Percentiles rank a stretch among this genome's conserved stretches.
Conservation (phyloP, 1,140 invertebrate species). For the Hylaeus anthracinus region DNA sequence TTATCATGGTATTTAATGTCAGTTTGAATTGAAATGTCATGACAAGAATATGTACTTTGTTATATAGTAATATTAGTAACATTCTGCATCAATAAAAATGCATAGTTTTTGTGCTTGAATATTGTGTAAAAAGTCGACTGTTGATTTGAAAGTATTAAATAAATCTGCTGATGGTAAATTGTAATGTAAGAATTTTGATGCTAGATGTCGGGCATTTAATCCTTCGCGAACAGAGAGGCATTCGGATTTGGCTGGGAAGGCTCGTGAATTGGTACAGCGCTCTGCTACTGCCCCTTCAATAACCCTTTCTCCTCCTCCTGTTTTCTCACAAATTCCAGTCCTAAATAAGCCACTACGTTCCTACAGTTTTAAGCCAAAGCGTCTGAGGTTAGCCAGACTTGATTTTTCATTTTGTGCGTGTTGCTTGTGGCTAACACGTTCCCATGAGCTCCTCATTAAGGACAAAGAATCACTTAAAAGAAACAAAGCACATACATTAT, state of each 20-base stretch:
- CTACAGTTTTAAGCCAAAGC: constrained; percentile 80
- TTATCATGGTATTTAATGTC: constrained; percentile 16
- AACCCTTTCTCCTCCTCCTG: constrained; percentile 65
- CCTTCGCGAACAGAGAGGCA: constrained; percentile 75
- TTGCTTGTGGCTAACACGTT: constrained; percentile 65
- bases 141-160: constrained; percentile 13
- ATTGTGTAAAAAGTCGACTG: constrained; percentile 1
- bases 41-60: not conserved
- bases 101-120: not conserved
- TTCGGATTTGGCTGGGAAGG: constrained; percentile 71
- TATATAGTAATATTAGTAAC: not conserved
- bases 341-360: constrained; percentile 76
- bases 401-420: constrained; percentile 71
- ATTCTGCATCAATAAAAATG: not conserved
- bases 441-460: constrained; percentile 26
- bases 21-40: constrained; percentile 7
- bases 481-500: constrained; percentile 5
- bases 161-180: constrained; percentile 33
- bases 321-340: constrained; percentile 71
- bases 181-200: constrained; percentile 69
- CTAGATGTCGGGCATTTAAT: constrained; percentile 80
- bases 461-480: constrained; percentile 43
- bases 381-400: constrained; percentile 78
- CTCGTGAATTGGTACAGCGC: constrained; percentile 75
- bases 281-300: constrained; percentile 76